These are phyloP conservation scores for Ormyrus labotus DNA, from an alignment of 2,888 invertebrate genomes.

Conservation along the genomic window DNA sequence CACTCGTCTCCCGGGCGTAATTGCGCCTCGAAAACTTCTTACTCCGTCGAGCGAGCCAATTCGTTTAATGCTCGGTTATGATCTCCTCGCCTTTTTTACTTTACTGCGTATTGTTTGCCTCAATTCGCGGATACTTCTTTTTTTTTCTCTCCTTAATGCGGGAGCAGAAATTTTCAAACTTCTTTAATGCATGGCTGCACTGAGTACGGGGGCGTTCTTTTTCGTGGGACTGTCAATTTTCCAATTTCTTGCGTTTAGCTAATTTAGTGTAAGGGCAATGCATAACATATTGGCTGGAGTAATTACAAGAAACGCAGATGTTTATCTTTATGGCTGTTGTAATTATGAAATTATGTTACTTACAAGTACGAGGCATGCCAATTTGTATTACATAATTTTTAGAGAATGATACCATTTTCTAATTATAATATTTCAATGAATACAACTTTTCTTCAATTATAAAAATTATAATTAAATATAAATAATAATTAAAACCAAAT, in stretches of 20 bases:
- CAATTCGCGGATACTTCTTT: background rate
- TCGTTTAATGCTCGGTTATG: conserved; percentile 11
- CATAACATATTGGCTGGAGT: background rate
- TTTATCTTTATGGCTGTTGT: conserved; percentile 26
- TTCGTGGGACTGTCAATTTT: conserved; percentile 5
- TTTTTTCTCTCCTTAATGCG: background rate
- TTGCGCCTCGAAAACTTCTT: conserved; percentile 17
- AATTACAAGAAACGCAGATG: conserved; percentile 2
- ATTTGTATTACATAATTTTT: too few species aligned
- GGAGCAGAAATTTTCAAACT: conserved; percentile 1
- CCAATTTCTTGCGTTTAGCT: conserved; percentile 2
- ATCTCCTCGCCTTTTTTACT: conserved; percentile 5
- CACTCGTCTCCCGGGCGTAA: background rate
- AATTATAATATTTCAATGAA: too few species aligned
- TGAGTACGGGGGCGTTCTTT: background rate
- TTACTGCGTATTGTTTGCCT: background rate
- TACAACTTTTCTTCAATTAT: too few species aligned
- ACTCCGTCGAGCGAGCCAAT: background rate
- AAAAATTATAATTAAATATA: too few species aligned
- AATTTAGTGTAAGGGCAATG: conserved; percentile 10
- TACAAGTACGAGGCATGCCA: background rate
- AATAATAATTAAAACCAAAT: too few species aligned
- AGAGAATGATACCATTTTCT: too few species aligned
- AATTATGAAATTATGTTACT: conserved; percentile 45
- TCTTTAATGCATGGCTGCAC: background rate